Evolutionary conservation across 2,797 vertebrate genomes (phyloP), one percentile per base, ranked within the genome.

Genomic region (Capromys pilorides): DNA sequence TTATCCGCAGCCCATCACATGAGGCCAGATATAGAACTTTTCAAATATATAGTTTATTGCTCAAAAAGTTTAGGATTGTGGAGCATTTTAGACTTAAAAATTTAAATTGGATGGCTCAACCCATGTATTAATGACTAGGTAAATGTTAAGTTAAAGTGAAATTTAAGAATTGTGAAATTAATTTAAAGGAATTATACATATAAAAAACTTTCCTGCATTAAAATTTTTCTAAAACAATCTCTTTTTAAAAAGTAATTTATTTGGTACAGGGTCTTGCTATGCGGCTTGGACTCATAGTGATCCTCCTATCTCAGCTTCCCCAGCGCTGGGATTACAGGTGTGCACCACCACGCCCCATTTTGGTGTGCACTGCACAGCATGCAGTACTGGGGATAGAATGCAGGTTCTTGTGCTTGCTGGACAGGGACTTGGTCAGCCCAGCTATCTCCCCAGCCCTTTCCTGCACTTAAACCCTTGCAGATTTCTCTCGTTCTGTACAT

Each of bases 161-260:
- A 75, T 93, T 57, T 81, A 78, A 85, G 9, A n/a, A 4, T 66
- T 66, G 14, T 94, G 80, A 91, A 91, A 73, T 75, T 84, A 67
- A 54, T 57, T 14, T 33, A 78, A 78, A 31, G 2, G 18, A 84
- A 91, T 19, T 54, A 69, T 59, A 31, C 8, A 45, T n/a, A 79
- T 77, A 18, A 75, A 89, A 69, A 73, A 36, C 49, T n/a, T 75
- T 61, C 61, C 33, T 62, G 5, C 62, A 4, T 22, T 45, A 18
- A 54, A 54, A 54, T 10, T 51, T 54, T 54, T 54, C 13, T 45
- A 54, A 54, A 54, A 54, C 13, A 54, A 54, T 54, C 54, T 51
- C 14, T 54, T 54, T 45, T 45, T 45, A 45, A 45, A 45, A 45
- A 45, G 8, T 45, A 8, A 54, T 54, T 54, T 54, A 54, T 54